A percentile compares a stretch with the other conserved stretches of the same genome.
These are phyloP conservation scores for Monarcha castaneiventris DNA, from an alignment of 2,113 vertebrate species.

Conservation along the genomic window DNA sequence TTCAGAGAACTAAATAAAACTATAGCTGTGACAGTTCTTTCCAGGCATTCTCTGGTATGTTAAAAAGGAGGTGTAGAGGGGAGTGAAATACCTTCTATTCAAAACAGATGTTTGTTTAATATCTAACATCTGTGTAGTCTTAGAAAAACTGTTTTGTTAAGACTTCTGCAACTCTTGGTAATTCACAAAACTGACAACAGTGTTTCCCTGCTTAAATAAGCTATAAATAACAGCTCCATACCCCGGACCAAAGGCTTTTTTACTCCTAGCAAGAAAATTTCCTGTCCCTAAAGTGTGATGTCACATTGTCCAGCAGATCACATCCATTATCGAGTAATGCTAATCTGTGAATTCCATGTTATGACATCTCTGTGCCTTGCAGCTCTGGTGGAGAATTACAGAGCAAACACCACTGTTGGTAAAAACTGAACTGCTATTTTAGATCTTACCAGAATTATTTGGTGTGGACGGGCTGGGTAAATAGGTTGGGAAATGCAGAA, in stretches of 20 bases:
- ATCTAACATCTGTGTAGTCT: constrained; percentile 72
- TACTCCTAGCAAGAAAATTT: constrained; percentile 55
- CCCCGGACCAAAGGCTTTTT: background rate
- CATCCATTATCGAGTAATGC: background rate
- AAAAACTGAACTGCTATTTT: background rate
- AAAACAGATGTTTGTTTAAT: constrained; percentile 77
- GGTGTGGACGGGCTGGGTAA: background rate
- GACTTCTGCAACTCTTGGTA: constrained; percentile 70
- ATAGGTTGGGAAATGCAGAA: background rate
- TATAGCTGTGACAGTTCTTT: constrained; percentile 46
- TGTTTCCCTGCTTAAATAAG: constrained; percentile 61
- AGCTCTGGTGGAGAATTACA: background rate
- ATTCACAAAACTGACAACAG: constrained; percentile 68
- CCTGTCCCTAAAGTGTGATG: constrained; percentile 38
- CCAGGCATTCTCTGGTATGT: constrained; percentile 17
- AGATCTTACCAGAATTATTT: background rate
- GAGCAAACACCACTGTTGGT: background rate
- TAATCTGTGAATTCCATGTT: constrained; percentile 15
- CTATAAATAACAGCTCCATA: constrained; percentile 64
- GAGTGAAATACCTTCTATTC: constrained; percentile 60
- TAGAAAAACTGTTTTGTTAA: constrained; percentile 69
- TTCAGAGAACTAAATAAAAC: constrained; percentile 74
- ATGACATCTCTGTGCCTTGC: background rate
- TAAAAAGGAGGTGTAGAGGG: constrained; percentile 9
- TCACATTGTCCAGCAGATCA: constrained; percentile 38